These are phyloP conservation scores for Drosophila koepferae DNA, from an alignment of 2,888 invertebrate species.

Conservation along the genomic window DNA sequence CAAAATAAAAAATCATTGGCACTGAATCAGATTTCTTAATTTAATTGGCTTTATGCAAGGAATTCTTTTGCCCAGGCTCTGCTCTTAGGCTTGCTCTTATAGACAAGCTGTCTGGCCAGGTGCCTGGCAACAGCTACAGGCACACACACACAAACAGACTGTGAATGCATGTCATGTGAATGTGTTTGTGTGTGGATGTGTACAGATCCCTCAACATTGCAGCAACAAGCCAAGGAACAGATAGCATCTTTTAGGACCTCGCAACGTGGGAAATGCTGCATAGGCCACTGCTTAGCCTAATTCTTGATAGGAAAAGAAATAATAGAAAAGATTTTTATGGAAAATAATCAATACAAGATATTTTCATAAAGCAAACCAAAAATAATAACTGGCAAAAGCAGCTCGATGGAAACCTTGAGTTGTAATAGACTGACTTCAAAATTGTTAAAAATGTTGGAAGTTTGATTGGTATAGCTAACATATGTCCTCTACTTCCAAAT, in stretches of 20 bases:
- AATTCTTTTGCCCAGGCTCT: conserved; percentile 52
- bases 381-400: conserved; percentile 32
- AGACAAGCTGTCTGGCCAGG: conserved; percentile 78
- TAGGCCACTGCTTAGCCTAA: too few species aligned
- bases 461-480: background rate
- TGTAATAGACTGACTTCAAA: background rate
- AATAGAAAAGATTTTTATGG: background rate
- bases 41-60: conserved; percentile 81
- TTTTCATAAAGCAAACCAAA: conserved; percentile 29
- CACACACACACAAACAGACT: background rate
- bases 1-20: conserved; percentile 58
- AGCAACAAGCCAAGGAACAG: conserved; percentile 26
- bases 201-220: conserved; percentile 14
- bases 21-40: conserved; percentile 81
- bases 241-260: conserved; percentile 34
- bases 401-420: conserved; percentile 37
- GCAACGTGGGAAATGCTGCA: conserved; percentile 52
- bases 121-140: conserved; percentile 23
- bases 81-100: conserved; percentile 55
- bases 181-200: conserved; percentile 12
- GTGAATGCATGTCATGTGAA: background rate
- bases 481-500: background rate
- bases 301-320: conserved; percentile 16
- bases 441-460: background rate
- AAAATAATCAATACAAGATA: conserved; percentile 26